These are phyloP conservation scores for Psilopsiagon aurifrons DNA, from an alignment of 2,113 vertebrate genomes.

Conservation along the genomic window DNA sequence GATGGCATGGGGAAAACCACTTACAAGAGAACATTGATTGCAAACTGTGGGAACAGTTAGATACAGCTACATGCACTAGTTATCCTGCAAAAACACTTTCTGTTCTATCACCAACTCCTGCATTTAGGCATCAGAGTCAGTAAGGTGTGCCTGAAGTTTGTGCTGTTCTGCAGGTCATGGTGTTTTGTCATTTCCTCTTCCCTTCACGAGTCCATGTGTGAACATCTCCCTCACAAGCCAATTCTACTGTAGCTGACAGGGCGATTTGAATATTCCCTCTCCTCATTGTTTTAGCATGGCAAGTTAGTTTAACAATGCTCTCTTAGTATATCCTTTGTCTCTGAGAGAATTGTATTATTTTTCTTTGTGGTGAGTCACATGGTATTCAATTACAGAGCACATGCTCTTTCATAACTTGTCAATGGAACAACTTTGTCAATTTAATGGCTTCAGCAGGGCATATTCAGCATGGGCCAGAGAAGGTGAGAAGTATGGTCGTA, in stretches of 20 bases:
- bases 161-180: neutral
- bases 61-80: accelerated
- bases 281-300: neutral
- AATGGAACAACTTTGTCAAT: neutral
- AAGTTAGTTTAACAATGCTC: neutral
- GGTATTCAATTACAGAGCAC: neutral
- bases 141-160: neutral
- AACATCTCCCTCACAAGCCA: neutral
- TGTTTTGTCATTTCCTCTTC: neutral
- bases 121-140: neutral
- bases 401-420: neutral
- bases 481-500: neutral
- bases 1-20: neutral
- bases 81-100: neutral
- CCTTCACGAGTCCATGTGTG: accelerated
- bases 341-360: neutral
- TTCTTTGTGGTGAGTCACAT: neutral
- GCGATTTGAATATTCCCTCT: neutral
- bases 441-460: neutral
- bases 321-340: neutral
- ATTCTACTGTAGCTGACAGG: neutral
- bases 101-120: neutral
- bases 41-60: neutral
- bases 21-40: neutral
- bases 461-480: neutral